These are phyloP conservation scores for Drosophila elegans DNA, from an alignment of 1,140 invertebrate genomes.

Conservation along the genomic window DNA sequence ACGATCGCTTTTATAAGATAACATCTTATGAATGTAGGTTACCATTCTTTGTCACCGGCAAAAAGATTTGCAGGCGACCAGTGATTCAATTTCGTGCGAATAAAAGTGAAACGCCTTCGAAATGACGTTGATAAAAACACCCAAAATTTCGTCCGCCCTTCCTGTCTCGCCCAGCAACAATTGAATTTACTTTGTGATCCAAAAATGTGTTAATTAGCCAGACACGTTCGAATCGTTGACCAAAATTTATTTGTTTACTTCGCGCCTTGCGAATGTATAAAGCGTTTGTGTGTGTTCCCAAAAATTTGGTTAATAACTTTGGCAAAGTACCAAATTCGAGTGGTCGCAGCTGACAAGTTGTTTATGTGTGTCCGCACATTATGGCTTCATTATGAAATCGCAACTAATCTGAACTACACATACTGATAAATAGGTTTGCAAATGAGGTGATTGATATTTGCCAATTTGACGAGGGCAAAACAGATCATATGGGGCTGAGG, in stretches of 20 bases:
- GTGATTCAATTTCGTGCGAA: constrained; percentile 61
- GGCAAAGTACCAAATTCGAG: constrained; percentile 43
- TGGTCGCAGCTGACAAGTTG: constrained; percentile 41
- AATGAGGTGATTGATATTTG: constrained; percentile 29
- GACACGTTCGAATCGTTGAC: constrained; percentile 54
- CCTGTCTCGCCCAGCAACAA: constrained; percentile 11
- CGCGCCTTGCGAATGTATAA: constrained; percentile 48
- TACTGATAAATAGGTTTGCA: constrained; percentile 21
- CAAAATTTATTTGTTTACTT: constrained; percentile 58
- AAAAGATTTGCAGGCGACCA: not conserved
- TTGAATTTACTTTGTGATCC: constrained; percentile 62
- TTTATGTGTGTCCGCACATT: constrained; percentile 52
- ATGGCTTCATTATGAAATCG: constrained; percentile 76
- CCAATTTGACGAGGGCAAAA: not conserved
- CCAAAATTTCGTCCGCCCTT: constrained; percentile 3
- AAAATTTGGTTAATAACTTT: constrained; percentile 57
- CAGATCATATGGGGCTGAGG: not conserved
- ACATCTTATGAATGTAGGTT: constrained; percentile 16
- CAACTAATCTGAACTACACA: constrained; percentile 67
- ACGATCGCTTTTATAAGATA: constrained; percentile 8
- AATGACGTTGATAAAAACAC: constrained; percentile 20
- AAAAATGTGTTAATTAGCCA: constrained; percentile 61
- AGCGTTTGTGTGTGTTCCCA: constrained; percentile 45
- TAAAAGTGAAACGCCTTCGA: constrained; percentile 64
- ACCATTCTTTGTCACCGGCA: constrained; percentile 15